A percentile compares a stretch with the other conserved stretches of the same genome.
These are phyloP conservation scores for Paguma larvata DNA, from an alignment of 2,797 vertebrate genomes.

Conservation along the genomic window DNA sequence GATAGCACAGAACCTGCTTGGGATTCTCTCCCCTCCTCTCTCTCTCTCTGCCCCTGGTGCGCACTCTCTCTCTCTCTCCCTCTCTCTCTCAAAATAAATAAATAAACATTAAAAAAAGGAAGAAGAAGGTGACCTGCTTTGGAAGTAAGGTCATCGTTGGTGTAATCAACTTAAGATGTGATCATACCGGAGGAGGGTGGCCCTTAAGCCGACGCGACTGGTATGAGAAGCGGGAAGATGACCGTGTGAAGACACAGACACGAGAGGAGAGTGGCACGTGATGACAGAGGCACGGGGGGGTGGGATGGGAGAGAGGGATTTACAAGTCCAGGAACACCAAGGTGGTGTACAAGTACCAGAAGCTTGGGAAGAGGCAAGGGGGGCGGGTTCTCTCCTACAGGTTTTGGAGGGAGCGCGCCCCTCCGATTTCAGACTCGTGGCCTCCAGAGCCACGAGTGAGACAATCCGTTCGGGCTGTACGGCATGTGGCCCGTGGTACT, in stretches of 20 bases:
- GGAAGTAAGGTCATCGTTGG: neutral
- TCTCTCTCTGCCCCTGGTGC: too few species aligned
- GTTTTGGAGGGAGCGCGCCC: neutral
- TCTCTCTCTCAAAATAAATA: too few species aligned
- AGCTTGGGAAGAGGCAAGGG: neutral
- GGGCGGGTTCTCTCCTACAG: neutral
- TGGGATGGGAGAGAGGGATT: fast-evolving
- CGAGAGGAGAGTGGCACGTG: fast-evolving
- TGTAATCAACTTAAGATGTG: too few species aligned
- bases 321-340: fast-evolving
- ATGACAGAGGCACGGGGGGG: neutral
- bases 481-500: neutral
- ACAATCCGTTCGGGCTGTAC: too few species aligned
- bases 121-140: neutral
- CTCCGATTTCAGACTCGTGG: neutral
- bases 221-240: neutral
- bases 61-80: too few species aligned
- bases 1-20: too few species aligned
- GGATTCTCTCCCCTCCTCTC: too few species aligned
- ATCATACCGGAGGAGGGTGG: neutral
- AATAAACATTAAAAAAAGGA: too few species aligned
- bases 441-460: neutral
- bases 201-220: neutral
- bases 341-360: fast-evolving
- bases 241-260: neutral